Evolutionary conservation across 1,140 invertebrate genomes (phyloP).

Genomic region (Laupala kohalensis): DNA sequence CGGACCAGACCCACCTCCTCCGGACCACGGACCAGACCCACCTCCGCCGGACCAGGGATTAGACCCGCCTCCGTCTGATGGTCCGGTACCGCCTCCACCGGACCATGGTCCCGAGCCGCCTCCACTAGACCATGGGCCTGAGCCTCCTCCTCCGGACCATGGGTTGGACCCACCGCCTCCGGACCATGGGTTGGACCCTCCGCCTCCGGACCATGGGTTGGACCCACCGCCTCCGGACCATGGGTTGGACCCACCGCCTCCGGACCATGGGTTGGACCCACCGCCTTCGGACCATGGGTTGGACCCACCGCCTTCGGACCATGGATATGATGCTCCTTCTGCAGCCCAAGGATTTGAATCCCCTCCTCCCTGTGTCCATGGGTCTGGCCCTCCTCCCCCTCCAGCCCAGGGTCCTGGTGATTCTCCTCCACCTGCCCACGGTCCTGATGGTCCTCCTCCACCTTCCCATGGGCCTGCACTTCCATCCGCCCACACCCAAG

Average conservation of each 20-base stretch:
- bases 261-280: neutral
- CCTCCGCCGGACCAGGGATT: neutral
- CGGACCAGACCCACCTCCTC: no score
- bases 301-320: no score
- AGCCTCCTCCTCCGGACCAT: neutral
- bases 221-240: neutral
- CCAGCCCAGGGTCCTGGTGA: neutral
- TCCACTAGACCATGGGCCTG: neutral
- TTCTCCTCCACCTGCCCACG: neutral
- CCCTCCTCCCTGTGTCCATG: neutral
- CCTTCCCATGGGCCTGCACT: neutral
- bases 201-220: no score
- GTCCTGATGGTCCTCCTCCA: neutral
- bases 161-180: no score
- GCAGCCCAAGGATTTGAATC: neutral
- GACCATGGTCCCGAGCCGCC: neutral
- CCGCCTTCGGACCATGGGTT: no score
- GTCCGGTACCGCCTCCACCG: neutral
- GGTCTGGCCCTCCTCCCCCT: neutral
- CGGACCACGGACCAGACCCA: no score
- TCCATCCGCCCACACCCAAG: neutral
- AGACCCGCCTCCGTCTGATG: neutral
- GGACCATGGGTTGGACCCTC: no score
- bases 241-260: neutral
- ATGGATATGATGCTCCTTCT: neutral